Evolutionary conservation across 2,113 vertebrate species (phyloP), one percentile per base, ranked within the genome.

Genomic region (Clinocottus analis): DNA sequence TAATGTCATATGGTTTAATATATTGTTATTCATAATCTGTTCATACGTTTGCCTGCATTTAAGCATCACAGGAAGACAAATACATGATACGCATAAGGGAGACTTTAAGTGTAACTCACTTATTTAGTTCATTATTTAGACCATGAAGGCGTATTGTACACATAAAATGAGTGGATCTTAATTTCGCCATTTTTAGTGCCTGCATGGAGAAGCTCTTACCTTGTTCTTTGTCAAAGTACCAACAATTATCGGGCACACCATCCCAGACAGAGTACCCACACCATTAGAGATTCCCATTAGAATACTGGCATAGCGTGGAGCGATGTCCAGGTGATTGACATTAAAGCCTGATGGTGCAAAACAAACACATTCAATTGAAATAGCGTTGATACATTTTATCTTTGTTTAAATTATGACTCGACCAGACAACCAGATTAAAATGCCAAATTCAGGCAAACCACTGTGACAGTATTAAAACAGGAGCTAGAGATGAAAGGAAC

Each of bases 251-350:
- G 98, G 98, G 75, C 98, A 99, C 84, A 99, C 98, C 98, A 99
- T 99, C 77, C 98, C 98, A 70, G 97, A 99, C 85, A 99, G 90
- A 11, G 98, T 99, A 62, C 98, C 98, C 86, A 99, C 98, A 59
- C 98, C 98, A 72, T 99, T 99, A 47, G 98, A 99, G 91, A 99
- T 99, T 45, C 98, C 98, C 98, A 99, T 99, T 77, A 99, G 94
- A 91, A 99, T 99, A 87, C 98, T 99, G 89, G 98, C 98, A 63
- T 99, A 99, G 83, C 98, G 97, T 0, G 98, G 98, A 75, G 98
- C 98, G 70, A 99, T 99, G 90, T 99, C 98, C 94, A 99, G 91
- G 76, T 99, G 98, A 90, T 99, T 99, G 80, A 99, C 98, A 77
- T 99, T 99, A 93, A 99, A 99, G 72, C 98, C 98, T 99, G 70